A percentile compares a stretch with the other conserved stretches of the same genome.
phyloP scores from a whole-genome alignment of 2,797 vertebrate genomes.

The Eremophila alpestris region DNA sequence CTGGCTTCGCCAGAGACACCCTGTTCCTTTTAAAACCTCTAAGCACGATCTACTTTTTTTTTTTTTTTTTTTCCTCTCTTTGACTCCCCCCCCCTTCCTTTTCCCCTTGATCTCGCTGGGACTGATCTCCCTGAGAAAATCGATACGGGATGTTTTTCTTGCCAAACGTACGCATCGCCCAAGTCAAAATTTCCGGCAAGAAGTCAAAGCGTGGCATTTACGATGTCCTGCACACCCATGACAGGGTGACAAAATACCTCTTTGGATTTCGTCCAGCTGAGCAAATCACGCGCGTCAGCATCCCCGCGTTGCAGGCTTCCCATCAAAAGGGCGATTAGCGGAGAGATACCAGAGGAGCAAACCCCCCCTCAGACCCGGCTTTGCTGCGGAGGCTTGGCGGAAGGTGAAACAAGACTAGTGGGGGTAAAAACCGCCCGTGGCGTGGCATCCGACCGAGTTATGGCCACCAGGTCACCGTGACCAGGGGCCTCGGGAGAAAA shows the following conservation, averaged over 20 bases:
- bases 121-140: background rate
- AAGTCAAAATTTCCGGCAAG: slow-evolving; percentile 17
- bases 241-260: slow-evolving; percentile 28
- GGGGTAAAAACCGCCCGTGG: background rate
- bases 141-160: slow-evolving; percentile 19
- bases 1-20: background rate
- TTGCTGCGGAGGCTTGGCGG: background rate
- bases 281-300: background rate
- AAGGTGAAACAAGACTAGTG: background rate
- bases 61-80: too few relatives aligned
- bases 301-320: background rate
- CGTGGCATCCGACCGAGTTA: accelerated
- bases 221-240: slow-evolving; percentile 11
- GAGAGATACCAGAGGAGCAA: slow-evolving; percentile 6
- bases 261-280: background rate
- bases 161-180: background rate
- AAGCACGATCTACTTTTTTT: too few relatives aligned
- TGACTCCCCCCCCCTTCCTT: too few relatives aligned
- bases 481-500: too few relatives aligned
- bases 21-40: background rate
- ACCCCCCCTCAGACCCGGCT: background rate
- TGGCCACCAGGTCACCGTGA: background rate
- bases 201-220: slow-evolving; percentile 46
- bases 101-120: background rate
- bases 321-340: background rate